Evolutionary conservation across 2,888 invertebrate genomes (phyloP), one percentile per base, ranked within the genome.

Genomic region (Oligia latruncula): DNA sequence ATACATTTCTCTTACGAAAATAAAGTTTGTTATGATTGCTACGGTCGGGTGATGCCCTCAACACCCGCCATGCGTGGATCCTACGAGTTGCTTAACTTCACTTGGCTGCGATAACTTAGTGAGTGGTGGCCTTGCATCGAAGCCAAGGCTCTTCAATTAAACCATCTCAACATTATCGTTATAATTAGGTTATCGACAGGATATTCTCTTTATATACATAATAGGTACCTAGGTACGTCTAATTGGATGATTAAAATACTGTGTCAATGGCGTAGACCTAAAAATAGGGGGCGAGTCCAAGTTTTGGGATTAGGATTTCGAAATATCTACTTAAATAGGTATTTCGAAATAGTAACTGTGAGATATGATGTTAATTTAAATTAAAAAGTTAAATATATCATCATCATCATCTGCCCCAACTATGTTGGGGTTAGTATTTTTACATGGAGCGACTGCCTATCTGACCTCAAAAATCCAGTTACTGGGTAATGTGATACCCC

Each of bases 1-100:
- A 76, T 20, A 82, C 2, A 72, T 81, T 74, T 60, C 17, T 55
- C n/a, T 67, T 40, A 75, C 49, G 64, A 71, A 71, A 73, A 35
- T 43, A 1, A 40, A 46, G 43, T 77, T 78, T 68, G 62, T 68
- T 73, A 79, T 79, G 46, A 75, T 81, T 86, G 92, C 83, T 87
- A 93, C 91, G 93, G 89, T 92, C 85, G 89, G 91, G 80, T 91
- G 90, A 87, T 88, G 93, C 92, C 93, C 93, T 94, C 91, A 91
- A 84, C 87, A 90, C 85, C 89, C 90, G 90, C 91, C 92, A 94
- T 91, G 94, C 95, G 93, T 95, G 92, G 90, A 93, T 96, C 96
- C 96, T 93, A 90, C 74, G 66, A 73, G 89, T 95, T 95, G 92
- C 93, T 89, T 88, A 94, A 95, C 87, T 90, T 92, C 89, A 91